Base-by-base conservation (phyloP, 2,113 vertebrate species). In the Heloderma charlesbogerti region DNA sequence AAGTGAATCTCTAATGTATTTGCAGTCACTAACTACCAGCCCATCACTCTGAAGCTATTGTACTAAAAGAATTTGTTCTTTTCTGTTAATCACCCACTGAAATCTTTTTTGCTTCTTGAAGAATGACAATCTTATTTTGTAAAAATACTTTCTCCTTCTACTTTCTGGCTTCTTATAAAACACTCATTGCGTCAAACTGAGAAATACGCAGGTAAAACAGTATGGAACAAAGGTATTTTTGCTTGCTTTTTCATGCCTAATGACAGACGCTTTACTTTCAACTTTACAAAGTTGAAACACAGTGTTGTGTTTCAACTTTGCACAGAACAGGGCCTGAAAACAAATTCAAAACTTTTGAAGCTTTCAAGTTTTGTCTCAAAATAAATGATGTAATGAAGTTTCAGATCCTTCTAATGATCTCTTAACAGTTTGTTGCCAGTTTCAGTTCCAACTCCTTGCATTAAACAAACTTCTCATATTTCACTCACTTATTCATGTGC, bases 1-100 rank as follows among this genome's bases (percentile, higher is more conserved):
- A 90, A 89, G 43, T 81, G 72, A 93, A 86, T 92, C 37, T 93
- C 3, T 85, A 78, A 88, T 51, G 2, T 75, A 75, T 88, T 90
- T 88, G 25, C 75, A 3, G 25, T 93, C 92, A 29, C 89, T 93
- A 87, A 20, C 4, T 90, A 90, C 60, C 8, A 92, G 7, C 2
- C 79, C 90, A 74, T 81, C 0, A 81, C 84, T 93, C 72, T 89
- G 82, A 91, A 94, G 2, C 0, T 74, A 83, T 77, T 91, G 34
- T 7, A 66, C n/a, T 60, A 63, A 90, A 88, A 90, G 8, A 88
- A 37, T 0, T 74, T 91, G 1, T 3, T 92, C 34, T 88, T 43
- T 92, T 93, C 83, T 82, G 69, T 92, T 93, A 89, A 72, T 74
- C 40, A 84, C 25, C 74, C 71, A 81, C 13, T 90, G 74, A 93